Evolutionary conservation across 2,797 vertebrate species (phyloP).

Genomic region (Adrianichthys oophorus): DNA sequence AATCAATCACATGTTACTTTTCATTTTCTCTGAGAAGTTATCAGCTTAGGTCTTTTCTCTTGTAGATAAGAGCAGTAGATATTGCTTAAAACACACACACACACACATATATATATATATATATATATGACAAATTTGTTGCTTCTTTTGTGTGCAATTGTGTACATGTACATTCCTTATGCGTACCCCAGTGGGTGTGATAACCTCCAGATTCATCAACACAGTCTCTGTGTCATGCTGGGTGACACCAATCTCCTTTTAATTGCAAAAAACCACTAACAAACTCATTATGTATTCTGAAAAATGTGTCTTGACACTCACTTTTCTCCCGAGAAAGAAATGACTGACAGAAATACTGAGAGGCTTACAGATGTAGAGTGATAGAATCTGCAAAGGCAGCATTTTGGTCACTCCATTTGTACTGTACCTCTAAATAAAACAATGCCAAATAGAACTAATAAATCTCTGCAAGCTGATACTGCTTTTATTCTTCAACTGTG

Average conservation of each 20-base stretch:
- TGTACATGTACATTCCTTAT: conserved; percentile 17
- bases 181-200: conserved; percentile 31
- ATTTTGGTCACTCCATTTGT: conserved; percentile 27
- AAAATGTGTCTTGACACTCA: conserved; percentile 55
- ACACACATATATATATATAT: not conserved
- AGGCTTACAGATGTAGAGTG: conserved; percentile 36
- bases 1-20: conserved; percentile 14
- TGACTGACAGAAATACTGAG: conserved; percentile 45
- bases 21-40: not conserved
- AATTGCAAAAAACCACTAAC: conserved; percentile 70
- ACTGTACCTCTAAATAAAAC: conserved; percentile 13
- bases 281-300: conserved; percentile 68
- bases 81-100: conserved; percentile 3
- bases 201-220: conserved; percentile 48
- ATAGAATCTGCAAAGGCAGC: conserved; percentile 27
- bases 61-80: not conserved
- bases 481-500: conserved; percentile 14
- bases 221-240: conserved; percentile 63
- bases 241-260: conserved; percentile 63
- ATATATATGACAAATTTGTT: not conserved
- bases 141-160: not conserved
- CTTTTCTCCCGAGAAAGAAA: conserved; percentile 36
- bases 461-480: conserved; percentile 14
- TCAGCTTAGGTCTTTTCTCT: conserved; percentile 10
- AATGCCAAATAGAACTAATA: conserved; percentile 2